Conservation (phyloP, 2,113 vertebrate genomes). For the Glaucomys volans region DNA sequence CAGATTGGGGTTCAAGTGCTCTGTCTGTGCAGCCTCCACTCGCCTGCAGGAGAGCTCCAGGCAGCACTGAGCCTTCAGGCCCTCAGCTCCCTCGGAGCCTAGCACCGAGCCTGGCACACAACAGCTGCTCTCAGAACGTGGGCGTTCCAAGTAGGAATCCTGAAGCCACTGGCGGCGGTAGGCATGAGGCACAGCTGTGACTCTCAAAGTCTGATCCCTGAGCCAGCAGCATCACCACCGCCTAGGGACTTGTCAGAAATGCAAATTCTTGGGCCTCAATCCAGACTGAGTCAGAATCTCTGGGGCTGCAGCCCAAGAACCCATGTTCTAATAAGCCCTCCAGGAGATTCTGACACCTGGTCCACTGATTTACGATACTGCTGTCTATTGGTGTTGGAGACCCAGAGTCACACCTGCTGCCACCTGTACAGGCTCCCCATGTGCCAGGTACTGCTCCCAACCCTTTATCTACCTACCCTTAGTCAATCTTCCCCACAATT, state of each 20-base stretch:
- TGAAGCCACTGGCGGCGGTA: not conserved
- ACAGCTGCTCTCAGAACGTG: not conserved
- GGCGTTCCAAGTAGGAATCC: not conserved
- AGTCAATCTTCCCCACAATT: not conserved
- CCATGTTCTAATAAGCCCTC: not conserved
- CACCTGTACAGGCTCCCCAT: not conserved
- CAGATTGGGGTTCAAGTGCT: not conserved
- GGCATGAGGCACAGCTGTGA: not conserved
- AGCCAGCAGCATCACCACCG: not conserved
- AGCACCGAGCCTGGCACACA: not conserved
- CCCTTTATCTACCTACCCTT: not conserved
- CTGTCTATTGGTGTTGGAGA: not conserved
- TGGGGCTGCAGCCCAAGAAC: not conserved
- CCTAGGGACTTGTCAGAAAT: not conserved
- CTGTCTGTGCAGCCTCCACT: not conserved
- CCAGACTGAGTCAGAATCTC: not conserved
- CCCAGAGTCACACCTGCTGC: fast-evolving
- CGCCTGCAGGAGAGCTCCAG: not conserved
- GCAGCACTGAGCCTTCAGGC: not conserved
- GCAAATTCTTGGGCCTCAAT: not conserved
- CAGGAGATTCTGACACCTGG: not conserved
- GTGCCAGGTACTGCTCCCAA: not conserved
- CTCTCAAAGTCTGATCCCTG: not conserved
- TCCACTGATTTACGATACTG: not conserved
- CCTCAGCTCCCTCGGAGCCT: not conserved